Percentiles rank a stretch among this genome's conserved stretches.
These are phyloP conservation scores for Ploceus nigricollis DNA, from an alignment of 2,113 vertebrate genomes.

Conservation along the genomic window DNA sequence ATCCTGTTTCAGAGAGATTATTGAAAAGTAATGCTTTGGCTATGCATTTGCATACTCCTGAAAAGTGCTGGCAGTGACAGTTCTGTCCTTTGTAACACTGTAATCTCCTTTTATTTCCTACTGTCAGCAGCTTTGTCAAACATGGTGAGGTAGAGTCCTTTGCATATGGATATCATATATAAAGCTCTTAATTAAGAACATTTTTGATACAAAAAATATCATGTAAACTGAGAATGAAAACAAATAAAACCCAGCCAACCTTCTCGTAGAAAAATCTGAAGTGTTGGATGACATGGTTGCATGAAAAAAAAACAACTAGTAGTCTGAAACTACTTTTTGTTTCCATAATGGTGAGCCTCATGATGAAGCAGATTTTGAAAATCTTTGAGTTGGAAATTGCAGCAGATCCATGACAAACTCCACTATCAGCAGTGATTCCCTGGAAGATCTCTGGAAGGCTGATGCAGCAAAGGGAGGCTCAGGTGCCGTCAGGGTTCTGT, in stretches of 20 bases:
- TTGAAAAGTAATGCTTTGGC: neutral
- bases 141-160: neutral
- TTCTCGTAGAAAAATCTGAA: neutral
- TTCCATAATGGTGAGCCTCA: neutral
- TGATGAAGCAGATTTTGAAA: neutral
- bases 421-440: accelerated
- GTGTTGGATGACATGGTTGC: neutral
- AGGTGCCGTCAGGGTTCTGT: neutral
- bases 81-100: neutral
- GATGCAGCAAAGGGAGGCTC: neutral
- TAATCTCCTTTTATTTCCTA: neutral
- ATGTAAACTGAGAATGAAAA: neutral
- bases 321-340: neutral
- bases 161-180: neutral
- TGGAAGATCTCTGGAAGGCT: neutral
- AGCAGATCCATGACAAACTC: neutral
- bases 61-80: neutral
- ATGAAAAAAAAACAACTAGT: neutral
- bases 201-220: neutral
- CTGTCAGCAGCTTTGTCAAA: neutral
- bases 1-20: neutral
- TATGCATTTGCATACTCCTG: neutral
- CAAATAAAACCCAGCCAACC: neutral
- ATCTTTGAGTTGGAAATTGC: neutral
- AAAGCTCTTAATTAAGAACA: neutral